Conservation (phyloP, 2,113 vertebrate species). For the Rhea americana region DNA sequence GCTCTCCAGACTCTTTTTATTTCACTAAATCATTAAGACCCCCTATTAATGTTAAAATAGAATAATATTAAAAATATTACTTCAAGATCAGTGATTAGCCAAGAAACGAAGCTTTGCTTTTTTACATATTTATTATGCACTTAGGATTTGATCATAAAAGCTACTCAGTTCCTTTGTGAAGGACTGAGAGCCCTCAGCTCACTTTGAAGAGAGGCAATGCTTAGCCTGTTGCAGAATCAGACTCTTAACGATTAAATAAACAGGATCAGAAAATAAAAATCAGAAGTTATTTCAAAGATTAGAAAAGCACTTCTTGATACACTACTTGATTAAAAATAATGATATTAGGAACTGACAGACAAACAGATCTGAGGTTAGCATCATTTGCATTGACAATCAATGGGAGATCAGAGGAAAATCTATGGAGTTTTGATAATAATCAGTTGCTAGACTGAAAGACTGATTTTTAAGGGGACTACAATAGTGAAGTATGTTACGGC, state of each 20-base stretch:
- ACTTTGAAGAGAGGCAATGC: constrained; percentile 4
- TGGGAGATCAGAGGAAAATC: constrained; percentile 27
- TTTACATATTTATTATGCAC: constrained; percentile 35
- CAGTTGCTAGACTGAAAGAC: constrained; percentile 17
- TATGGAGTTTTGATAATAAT: constrained; percentile 48
- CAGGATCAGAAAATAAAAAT: constrained; percentile 29
- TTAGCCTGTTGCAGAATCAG: constrained; percentile 1
- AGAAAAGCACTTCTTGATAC: neutral
- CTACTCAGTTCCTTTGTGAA: neutral
- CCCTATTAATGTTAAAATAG: neutral
- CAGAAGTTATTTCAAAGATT: constrained; percentile 20
- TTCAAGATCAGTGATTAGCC: constrained; percentile 46
- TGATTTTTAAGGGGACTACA: constrained; percentile 37
- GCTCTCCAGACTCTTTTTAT: neutral
- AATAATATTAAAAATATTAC: constrained; percentile 30
- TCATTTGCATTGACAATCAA: constrained; percentile 23
- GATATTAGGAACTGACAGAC: neutral
- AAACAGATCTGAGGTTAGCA: constrained; percentile 34
- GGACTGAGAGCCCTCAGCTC: neutral
- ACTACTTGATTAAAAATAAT: constrained; percentile 33
- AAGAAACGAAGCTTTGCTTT: constrained; percentile 21
- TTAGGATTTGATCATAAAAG: constrained; percentile 31
- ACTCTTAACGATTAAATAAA: neutral
- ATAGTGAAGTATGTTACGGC: constrained; percentile 33
- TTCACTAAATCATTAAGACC: neutral